Base-by-base conservation (phyloP, 2,797 vertebrate genomes). In the Alauda arvensis region DNA sequence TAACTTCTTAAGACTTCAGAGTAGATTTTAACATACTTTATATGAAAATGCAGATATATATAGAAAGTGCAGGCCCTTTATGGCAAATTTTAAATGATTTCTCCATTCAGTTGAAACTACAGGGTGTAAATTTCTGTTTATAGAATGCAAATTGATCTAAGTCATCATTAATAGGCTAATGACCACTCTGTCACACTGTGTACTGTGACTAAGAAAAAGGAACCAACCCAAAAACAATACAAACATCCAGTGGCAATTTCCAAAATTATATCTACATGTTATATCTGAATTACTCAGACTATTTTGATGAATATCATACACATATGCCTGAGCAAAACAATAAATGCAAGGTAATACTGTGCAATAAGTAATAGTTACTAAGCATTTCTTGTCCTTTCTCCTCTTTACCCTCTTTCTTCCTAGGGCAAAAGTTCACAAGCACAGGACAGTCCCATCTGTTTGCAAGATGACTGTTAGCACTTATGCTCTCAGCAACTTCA, bases 391-490 rank as follows among this genome's bases (percentile, higher is more conserved):
- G 18, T 52, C 31, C 42, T 84, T 71, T 70, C 46, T 70, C 39
- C 42, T 67, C 31, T 80, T 77, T 60, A 66, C 31, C 18, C 52
- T 77, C 49, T 51, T 79, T 70, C 55, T 95, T 88, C 67, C 28
- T 20, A 51, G 83, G 94, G 75, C 84, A 77, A 65, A 91, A 91
- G 88, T 92, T 94, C 95, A 91, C 62, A 91, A 92, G 49, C 61
- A 76, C 69, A 77, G 77, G 70, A 31, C 52, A 77, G 51, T 83
- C 65, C 69, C 90, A 93, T 94, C 88, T 96, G 92, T 87, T 94
- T 91, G 70, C 89, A 95, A 95, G 86, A 94, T 93, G 92, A 60
- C 59, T 66, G 9, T 79, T 62, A 93, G 57, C 40, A 17, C 37
- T 89, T 52, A 49, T 9, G 52, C 59, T 92, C 66, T 89, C 63